Percentiles rank a stretch among this genome's conserved stretches.
phyloP scores from a whole-genome alignment of 2,797 vertebrate genomes.

The Sparus aurata region DNA sequence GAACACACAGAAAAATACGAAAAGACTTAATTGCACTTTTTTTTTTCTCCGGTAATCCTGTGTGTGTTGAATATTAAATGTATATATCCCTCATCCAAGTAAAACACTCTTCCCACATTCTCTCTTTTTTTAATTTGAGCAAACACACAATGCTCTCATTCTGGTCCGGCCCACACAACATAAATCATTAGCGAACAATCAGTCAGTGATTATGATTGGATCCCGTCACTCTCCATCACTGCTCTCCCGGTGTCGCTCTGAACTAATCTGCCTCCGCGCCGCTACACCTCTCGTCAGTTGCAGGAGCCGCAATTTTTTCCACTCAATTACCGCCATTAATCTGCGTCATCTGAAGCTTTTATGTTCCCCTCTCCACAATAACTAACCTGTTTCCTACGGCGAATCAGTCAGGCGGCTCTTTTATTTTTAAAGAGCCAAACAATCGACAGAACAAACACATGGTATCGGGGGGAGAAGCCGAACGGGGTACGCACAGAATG shows the following conservation, averaged over 20 bases:
- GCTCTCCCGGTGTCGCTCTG: constrained; percentile 28
- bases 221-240: constrained; percentile 46
- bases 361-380: constrained; percentile 29
- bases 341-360: constrained; percentile 50
- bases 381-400: constrained; percentile 27
- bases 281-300: constrained; percentile 6
- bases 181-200: constrained; percentile 17
- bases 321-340: constrained; percentile 62
- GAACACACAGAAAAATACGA: neutral
- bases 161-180: neutral
- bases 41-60: neutral
- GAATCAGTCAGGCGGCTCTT: constrained; percentile 32
- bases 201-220: constrained; percentile 36
- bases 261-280: constrained; percentile 29
- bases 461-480: neutral
- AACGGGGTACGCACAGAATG: neutral
- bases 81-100: neutral
- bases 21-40: neutral
- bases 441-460: neutral
- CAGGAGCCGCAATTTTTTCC: constrained; percentile 48
- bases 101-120: neutral
- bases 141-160: neutral
- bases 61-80: neutral
- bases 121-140: constrained; percentile 6
- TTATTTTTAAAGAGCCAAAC: constrained; percentile 21